A percentile compares a stretch with the other conserved stretches of the same genome.
These are phyloP conservation scores for Cantharis lateralis DNA, from an alignment of 2,888 invertebrate species.

Conservation along the genomic window DNA sequence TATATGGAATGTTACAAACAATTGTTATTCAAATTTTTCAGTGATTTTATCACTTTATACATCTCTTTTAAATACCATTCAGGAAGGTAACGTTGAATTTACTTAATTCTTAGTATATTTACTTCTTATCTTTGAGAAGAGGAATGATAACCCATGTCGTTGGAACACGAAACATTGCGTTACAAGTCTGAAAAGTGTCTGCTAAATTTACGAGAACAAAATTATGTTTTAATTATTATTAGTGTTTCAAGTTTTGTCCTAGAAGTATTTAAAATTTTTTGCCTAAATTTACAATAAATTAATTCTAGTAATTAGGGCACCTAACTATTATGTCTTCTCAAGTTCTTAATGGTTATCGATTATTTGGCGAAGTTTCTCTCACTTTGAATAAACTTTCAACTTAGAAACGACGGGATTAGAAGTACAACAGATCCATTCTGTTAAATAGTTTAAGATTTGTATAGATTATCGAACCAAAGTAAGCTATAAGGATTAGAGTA, in stretches of 20 bases:
- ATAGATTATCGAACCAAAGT: constrained; percentile 48
- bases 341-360: background rate
- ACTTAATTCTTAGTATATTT: background rate
- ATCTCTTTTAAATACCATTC: background rate
- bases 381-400: constrained; percentile 16
- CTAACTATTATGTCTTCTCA: background rate
- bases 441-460: constrained; percentile 50
- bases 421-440: constrained; percentile 26
- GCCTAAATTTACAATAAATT: background rate
- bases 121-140: background rate
- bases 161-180: constrained; percentile 1
- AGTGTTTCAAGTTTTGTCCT: background rate
- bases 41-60: background rate
- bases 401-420: constrained; percentile 23
- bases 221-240: constrained; percentile 1
- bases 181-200: constrained; percentile 1
- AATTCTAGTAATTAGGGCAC: background rate
- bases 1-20: background rate
- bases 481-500: constrained; percentile 42
- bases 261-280: background rate
- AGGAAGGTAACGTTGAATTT: background rate
- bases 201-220: background rate
- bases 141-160: constrained; percentile 1
- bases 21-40: background rate
- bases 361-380: constrained; percentile 9